Conservation (phyloP, 1,140 invertebrate species). For the Andricus grossulariae region DNA sequence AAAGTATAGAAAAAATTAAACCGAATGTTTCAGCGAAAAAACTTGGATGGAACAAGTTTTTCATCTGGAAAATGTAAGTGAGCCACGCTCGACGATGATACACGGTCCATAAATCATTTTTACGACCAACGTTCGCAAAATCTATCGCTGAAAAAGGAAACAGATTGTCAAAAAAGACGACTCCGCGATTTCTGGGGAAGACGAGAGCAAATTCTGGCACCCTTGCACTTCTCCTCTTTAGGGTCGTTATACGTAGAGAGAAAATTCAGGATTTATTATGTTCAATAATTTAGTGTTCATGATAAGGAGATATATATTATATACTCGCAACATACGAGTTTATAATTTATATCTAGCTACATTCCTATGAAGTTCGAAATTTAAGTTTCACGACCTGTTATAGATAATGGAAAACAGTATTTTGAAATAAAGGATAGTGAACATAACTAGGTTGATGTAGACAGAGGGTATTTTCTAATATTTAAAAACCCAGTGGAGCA, state of each 20-base stretch:
- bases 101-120: constrained; percentile 31
- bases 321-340: neutral
- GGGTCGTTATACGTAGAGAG: constrained; percentile 25
- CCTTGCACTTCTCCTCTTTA: constrained; percentile 11
- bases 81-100: constrained; percentile 30
- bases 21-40: constrained; percentile 7
- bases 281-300: constrained; percentile 21
- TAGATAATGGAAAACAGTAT: too few species aligned
- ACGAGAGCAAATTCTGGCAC: constrained; percentile 21
- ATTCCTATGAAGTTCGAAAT: neutral
- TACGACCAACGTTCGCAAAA: constrained; percentile 30
- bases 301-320: constrained; percentile 24
- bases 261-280: constrained; percentile 24
- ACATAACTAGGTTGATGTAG: too few species aligned
- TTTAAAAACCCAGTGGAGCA: too few species aligned
- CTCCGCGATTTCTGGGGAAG: constrained; percentile 4
- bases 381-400: neutral
- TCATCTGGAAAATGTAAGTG: constrained; percentile 31
- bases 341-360: neutral
- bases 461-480: too few species aligned
- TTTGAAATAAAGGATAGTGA: too few species aligned
- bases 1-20: constrained; percentile 7
- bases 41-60: constrained; percentile 15
- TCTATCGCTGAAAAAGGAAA: constrained; percentile 29
- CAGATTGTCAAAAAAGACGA: constrained; percentile 30